Evolutionary conservation across 2,113 vertebrate genomes (phyloP), one percentile per base, ranked within the genome.

Genomic region (Oreotrochilus melanogaster): DNA sequence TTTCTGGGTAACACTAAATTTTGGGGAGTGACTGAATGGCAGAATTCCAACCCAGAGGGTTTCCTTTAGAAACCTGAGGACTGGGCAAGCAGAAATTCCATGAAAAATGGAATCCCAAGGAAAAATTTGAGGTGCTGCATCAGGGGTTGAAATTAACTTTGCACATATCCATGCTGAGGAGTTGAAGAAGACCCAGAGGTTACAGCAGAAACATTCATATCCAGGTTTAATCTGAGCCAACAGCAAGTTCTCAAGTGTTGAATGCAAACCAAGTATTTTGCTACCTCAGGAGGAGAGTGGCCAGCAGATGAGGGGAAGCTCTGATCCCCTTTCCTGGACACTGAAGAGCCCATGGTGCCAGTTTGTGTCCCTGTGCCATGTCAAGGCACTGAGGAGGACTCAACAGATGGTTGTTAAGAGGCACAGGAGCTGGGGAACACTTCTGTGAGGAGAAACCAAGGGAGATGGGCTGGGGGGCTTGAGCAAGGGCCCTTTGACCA

Each of bases 81-180:
- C 43, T 16, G 16, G n/a, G 30, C 18, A 90, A 76, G 28, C 2
- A 58, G 62, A 83, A 61, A 70, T 23, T 18, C 6, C 45, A 21
- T 0, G 4, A 50, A 54, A 21, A 48, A 48, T 24, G 48, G 45
- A 48, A 48, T 48, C 48, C 10, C 17, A 50, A 50, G 50, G 66
- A 70, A 53, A 76, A 74, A 42, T 35, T 18, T 9, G 3, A 43
- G 80, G 13, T 37, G 67, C 42, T 61, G 27, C 1, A 0, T 30
- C 24, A 58, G 13, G 3, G 22, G 2, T 54, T 54, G 28, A 25
- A 89, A 73, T 10, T 50, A 89, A 25, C 6, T 9, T 25, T 27
- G 6, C 37, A 62, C 0, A 0, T 30, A 39, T 43, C 19, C 1
- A 0, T 21, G 22, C 24, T 61, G 35, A 9, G 47, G 47, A 74